Evolutionary conservation across 37 sponge, comb jelly and placozoan species (phyloP), one percentile per base, ranked within the genome.

Genomic region (Geodia barretti): DNA sequence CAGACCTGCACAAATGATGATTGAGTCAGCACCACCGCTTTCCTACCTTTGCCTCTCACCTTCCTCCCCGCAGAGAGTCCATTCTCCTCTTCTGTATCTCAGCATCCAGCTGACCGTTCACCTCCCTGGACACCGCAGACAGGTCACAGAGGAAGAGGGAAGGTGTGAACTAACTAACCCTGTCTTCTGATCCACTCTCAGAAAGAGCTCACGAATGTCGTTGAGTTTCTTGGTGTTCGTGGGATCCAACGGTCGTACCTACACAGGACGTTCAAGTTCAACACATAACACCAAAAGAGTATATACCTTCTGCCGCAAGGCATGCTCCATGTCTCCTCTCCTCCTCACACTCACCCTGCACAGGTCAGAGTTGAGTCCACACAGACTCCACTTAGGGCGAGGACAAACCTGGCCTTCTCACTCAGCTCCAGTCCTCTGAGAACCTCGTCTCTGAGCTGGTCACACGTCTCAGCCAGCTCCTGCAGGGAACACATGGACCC

Each of bases 101-200:
- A 43, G 76, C 75, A 64, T 88, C 78, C 59, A 88, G 62, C 77
- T 77, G 82, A 14, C 70, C 39, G 70, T 60, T 88, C 38, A 88
- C 62, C 64, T 88, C 88, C 30, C 82, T 82, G 64, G 9, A 61
- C 23, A 70, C 67, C n/a, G n/a, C n/a, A n/a, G n/a, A n/a, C n/a
- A n/a, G n/a, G n/a, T n/a, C n/a, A n/a, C n/a, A n/a, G n/a, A n/a
- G n/a, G n/a, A n/a, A n/a, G n/a, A n/a, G n/a, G n/a, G n/a, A n/a
- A n/a, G n/a, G n/a, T n/a, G n/a, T n/a, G n/a, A n/a, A n/a, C n/a
- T n/a, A n/a, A 14, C 54, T 47, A 7, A 47, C 54, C 63, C 70
- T 31, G 77, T 2, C 1, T 21, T 68, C 35, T 77, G 78, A 0
- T 69, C 58, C 3, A 77, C 31, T 25, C 77, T 62, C 11, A 76